Base-by-base conservation (phyloP, 2,888 invertebrate species). In the Heteromyza rotundicornis region DNA sequence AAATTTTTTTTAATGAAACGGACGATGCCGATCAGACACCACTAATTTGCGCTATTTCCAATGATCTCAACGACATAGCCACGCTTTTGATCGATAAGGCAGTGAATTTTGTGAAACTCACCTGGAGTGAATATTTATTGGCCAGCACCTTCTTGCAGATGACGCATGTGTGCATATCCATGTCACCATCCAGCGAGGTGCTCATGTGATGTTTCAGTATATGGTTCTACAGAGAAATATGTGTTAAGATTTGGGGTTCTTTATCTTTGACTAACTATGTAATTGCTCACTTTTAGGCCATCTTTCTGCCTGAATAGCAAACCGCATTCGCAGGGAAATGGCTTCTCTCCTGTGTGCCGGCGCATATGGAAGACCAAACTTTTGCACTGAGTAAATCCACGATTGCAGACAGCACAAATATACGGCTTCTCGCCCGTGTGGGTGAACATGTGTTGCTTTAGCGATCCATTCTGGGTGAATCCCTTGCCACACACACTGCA, bases 11-110 rank as follows among this genome's bases (percentile, higher is more conserved):
- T 63, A 89, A 89, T 74, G 85, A 86, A 20, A 84, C 87, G 60
- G 88, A 89, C 71, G 85, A 86, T 55, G 85, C 84, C 67, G 89
- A 89, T 61, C 84, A 86, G 53, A 87, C 87, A n/a, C 82, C 87
- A 0, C 71, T 88, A 79, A 76, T 79, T 77, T 68, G 74, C 44
- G 81, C 82, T n/a, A 76, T 80, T 14, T 71, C 71, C 1, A 72
- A 73, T 57, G 72, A 71, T 23, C 68, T 77, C 32, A 66, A 78
- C 16, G 84, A 85, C 54, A 80, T 87, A n/a, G 85, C 87, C 1
- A 77, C 84, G 73, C 83, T 85, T 68, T 81, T 90, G 22, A 84
- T 90, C 53, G 78, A 84, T n/a, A n/a, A n/a, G n/a, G n/a, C 44
- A 16, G 44, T n/a, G 7, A n/a, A 44, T 44, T 44, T 5, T 55